A percentile compares a stretch with the other conserved stretches of the same genome.
These are phyloP conservation scores for Prinia subflava DNA, from an alignment of 2,113 vertebrate species.

Conservation along the genomic window DNA sequence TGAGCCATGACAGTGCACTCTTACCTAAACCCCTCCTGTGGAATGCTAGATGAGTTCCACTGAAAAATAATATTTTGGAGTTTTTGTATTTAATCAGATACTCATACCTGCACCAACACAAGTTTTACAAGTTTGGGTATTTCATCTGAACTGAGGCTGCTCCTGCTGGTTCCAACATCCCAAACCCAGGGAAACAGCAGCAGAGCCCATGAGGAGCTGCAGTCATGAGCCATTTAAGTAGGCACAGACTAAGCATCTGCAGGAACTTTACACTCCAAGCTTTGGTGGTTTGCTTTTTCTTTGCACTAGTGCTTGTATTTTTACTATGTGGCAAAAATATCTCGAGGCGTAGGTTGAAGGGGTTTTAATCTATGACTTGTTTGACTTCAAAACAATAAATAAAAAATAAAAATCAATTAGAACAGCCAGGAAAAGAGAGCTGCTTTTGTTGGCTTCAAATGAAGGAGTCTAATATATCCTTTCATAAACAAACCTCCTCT, in stretches of 20 bases:
- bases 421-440: neutral
- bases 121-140: neutral
- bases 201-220: neutral
- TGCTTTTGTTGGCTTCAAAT: slow-evolving; percentile 57
- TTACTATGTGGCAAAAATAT: slow-evolving; percentile 18
- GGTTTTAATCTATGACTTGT: slow-evolving; percentile 26
- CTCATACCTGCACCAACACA: neutral
- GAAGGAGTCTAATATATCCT: slow-evolving; percentile 36
- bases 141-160: neutral
- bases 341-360: neutral
- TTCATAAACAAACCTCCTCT: slow-evolving; percentile 44
- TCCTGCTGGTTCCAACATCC: neutral
- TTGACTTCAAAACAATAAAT: slow-evolving; percentile 61
- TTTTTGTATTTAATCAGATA: neutral
- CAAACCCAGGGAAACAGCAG: neutral
- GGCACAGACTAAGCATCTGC: neutral
- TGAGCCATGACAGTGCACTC: neutral
- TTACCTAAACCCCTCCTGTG: neutral
- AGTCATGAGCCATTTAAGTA: neutral
- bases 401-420: slow-evolving; percentile 58
- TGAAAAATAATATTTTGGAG: neutral
- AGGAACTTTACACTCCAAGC: neutral
- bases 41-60: neutral
- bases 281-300: neutral
- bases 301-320: neutral